These are phyloP conservation scores for Myotis daubentonii DNA, from an alignment of 2,797 vertebrate genomes.

Conservation along the genomic window DNA sequence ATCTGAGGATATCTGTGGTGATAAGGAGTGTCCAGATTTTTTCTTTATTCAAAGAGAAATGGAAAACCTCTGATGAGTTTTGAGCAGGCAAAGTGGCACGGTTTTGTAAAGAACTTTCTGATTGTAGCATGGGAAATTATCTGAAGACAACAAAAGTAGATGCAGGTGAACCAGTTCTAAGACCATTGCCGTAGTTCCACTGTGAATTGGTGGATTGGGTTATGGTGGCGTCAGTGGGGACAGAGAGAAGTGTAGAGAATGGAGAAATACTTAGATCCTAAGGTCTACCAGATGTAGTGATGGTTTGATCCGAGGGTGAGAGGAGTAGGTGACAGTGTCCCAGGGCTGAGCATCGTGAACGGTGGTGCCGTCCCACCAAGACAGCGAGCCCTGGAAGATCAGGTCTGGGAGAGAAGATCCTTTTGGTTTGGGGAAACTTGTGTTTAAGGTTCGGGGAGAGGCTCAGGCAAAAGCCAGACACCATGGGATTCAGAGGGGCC, in stretches of 20 bases:
- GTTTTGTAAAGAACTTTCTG: neutral
- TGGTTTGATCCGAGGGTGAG: neutral
- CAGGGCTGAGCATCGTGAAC: neutral
- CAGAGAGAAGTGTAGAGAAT: neutral
- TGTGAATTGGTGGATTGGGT: neutral
- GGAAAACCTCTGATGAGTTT: neutral
- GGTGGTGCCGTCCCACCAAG: neutral
- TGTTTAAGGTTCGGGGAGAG: neutral
- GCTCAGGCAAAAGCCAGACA: too few relatives aligned
- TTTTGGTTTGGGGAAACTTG: neutral
- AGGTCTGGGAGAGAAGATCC: neutral
- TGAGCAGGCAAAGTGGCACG: neutral
- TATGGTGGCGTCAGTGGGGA: neutral
- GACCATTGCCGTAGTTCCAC: neutral
- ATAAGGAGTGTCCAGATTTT: neutral
- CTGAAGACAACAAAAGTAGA: neutral
- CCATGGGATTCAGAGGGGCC: too few relatives aligned
- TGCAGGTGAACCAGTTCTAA: neutral
- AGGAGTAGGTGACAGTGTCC: neutral
- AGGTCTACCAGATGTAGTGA: neutral
- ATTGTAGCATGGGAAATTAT: neutral
- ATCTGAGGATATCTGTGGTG: neutral
- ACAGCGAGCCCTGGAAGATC: neutral
- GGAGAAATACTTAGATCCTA: neutral
- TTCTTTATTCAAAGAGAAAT: neutral